These are phyloP conservation scores for Lepidurus packardi DNA, from an alignment of 1,140 invertebrate species.

Conservation along the genomic window DNA sequence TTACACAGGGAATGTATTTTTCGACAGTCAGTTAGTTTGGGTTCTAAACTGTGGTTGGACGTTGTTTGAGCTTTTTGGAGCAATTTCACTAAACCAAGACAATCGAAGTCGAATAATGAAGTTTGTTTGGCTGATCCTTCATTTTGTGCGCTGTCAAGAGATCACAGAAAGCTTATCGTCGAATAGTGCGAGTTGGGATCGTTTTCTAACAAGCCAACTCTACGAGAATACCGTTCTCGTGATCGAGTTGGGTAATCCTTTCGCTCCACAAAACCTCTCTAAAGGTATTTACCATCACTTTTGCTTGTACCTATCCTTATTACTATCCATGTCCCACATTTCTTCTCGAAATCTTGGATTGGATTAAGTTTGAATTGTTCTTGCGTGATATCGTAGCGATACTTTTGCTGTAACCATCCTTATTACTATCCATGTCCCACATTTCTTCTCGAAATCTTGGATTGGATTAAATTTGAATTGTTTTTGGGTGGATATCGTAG, in stretches of 20 bases:
- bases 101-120: neutral
- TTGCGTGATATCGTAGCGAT: neutral
- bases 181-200: neutral
- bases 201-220: neutral
- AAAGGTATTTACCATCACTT: neutral
- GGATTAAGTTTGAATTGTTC: neutral
- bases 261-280: neutral
- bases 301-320: neutral
- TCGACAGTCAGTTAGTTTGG: too few relatives aligned
- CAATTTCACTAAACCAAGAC: too few relatives aligned
- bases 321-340: too few relatives aligned
- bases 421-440: too few relatives aligned
- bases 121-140: neutral
- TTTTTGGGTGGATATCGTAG: neutral
- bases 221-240: neutral
- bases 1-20: too few relatives aligned
- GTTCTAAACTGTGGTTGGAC: too few relatives aligned
- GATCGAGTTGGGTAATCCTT: neutral
- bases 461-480: too few relatives aligned
- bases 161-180: neutral
- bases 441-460: too few relatives aligned
- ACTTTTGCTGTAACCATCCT: neutral
- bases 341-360: too few relatives aligned
- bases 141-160: neutral
- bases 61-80: too few relatives aligned